Evolutionary conservation across 2,888 invertebrate species (phyloP).

Genomic region (Apotomis capreana): DNA sequence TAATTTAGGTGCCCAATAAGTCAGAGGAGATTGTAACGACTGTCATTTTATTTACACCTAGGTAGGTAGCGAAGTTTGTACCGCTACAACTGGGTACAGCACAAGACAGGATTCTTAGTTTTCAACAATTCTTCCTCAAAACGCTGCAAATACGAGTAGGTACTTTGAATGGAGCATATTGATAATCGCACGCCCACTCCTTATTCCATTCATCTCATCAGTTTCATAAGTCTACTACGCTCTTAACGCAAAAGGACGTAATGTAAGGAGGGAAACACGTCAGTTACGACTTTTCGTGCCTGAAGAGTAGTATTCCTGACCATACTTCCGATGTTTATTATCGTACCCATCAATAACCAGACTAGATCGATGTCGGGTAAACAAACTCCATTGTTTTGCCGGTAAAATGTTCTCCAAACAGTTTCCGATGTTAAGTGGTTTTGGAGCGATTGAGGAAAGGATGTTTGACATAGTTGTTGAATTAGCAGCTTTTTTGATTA

Average conservation of each 20-base stretch:
- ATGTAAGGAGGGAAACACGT: neutral
- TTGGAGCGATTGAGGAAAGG: constrained; percentile 18
- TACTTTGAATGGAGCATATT: too few relatives aligned
- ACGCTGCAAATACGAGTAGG: too few relatives aligned
- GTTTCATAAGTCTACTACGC: neutral
- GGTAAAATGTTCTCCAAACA: constrained; percentile 17
- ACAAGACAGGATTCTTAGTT: too few relatives aligned
- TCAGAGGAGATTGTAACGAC: too few relatives aligned
- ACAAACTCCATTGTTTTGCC: constrained; percentile 31
- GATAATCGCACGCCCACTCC: neutral
- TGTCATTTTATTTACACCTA: too few relatives aligned
- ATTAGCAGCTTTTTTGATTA: neutral
- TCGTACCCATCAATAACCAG: constrained; percentile 26
- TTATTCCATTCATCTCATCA: neutral
- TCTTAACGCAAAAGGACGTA: neutral
- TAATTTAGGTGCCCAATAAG: too few relatives aligned
- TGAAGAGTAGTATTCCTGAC: constrained; percentile 4
- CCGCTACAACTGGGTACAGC: too few relatives aligned
- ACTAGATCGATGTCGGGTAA: constrained; percentile 28
- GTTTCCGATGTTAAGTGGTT: constrained; percentile 29
- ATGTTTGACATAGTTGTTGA: constrained; percentile 28
- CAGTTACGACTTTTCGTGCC: neutral
- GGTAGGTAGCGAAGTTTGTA: too few relatives aligned
- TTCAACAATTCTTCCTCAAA: too few relatives aligned
- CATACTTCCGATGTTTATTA: constrained; percentile 34